Base-by-base conservation (phyloP, 2,113 vertebrate species). In the Aegotheles bennettii region DNA sequence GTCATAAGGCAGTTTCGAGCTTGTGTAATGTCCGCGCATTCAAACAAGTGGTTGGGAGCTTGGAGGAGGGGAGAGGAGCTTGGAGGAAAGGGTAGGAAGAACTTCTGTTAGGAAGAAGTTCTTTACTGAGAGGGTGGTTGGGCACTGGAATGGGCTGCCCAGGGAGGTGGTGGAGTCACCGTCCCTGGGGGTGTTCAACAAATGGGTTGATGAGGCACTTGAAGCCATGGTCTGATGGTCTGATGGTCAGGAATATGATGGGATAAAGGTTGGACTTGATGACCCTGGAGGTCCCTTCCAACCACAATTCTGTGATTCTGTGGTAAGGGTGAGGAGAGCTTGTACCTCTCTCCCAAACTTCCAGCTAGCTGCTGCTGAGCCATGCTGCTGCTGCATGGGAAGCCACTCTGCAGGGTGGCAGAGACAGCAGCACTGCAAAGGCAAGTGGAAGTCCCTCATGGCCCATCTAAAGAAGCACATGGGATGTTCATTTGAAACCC, bases 391-490 rank as follows among this genome's bases (percentile, higher is more conserved):
- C 60, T 28, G 36, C 38, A 54, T 35, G 6, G 16, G 40, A 45
- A 54, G n/a, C 16, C 2, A 11, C 81, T 50, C 57, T 11, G 63
- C 48, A 15, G 61, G 0, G 16, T 26, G 35, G 28, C 59, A 2
- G 45, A 14, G 45, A 8, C 1, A 2, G 76, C 54, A 36, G 23
- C 16, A 2, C 36, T 53, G 71, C 0, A 1, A 35, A 67, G 33
- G 61, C 33, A 38, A 36, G 50, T 0, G 3, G 6, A 10, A 13
- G 28, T 10, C 67, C 42, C 47, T 56, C 1, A 1, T 2, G 31
- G 28, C 47, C 35, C 53, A 24, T 0, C 36, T 19, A 13, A 29
- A 31, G 0, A 13, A 48, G 18, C 42, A 28, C 33, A 7, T 0
- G 15, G 16, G n/a, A 25, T 7, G 20, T 9, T 81, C 7, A 3